These are phyloP conservation scores for Magallana angulata DNA, from an alignment of 1,140 invertebrate species.

Conservation along the genomic window DNA sequence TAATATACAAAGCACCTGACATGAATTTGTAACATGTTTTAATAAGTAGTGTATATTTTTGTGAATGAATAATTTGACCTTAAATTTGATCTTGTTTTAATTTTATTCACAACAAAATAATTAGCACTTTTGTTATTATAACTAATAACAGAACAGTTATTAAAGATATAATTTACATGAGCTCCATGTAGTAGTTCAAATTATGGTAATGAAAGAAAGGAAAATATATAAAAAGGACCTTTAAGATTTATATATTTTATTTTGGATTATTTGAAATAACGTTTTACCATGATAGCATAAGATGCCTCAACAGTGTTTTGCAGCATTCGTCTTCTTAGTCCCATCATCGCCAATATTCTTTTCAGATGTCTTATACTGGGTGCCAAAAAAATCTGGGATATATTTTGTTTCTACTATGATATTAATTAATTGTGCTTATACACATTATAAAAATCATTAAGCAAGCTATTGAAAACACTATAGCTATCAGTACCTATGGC, in stretches of 20 bases:
- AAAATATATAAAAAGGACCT: not conserved
- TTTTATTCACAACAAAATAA: too few relatives aligned
- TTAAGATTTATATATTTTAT: constrained; percentile 8
- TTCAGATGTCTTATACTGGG: not conserved
- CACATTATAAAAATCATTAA: too few relatives aligned
- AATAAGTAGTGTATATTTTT: too few relatives aligned
- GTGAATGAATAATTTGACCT: too few relatives aligned
- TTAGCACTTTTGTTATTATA: not conserved
- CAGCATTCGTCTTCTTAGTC: constrained; percentile 4
- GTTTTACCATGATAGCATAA: constrained; percentile 6
- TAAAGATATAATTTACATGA: constrained; percentile 7
- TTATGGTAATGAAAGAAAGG: not conserved
- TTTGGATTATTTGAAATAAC: not conserved
- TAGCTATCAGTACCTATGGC: too few relatives aligned
- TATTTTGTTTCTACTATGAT: too few relatives aligned
- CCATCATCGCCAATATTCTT: not conserved
- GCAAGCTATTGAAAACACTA: too few relatives aligned
- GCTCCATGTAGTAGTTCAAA: constrained; percentile 4
- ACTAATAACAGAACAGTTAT: constrained; percentile 6
- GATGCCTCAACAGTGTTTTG: constrained; percentile 4
- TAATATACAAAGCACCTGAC: too few relatives aligned
- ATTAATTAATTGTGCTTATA: too few relatives aligned
- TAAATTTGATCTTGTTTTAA: too few relatives aligned
- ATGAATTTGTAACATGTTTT: too few relatives aligned
- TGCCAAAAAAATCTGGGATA: not conserved